Evolutionary conservation across 92 coral and sea anemone species (phyloP), one percentile per base, ranked within the genome.

Genomic region (Blastomussa wellsi): DNA sequence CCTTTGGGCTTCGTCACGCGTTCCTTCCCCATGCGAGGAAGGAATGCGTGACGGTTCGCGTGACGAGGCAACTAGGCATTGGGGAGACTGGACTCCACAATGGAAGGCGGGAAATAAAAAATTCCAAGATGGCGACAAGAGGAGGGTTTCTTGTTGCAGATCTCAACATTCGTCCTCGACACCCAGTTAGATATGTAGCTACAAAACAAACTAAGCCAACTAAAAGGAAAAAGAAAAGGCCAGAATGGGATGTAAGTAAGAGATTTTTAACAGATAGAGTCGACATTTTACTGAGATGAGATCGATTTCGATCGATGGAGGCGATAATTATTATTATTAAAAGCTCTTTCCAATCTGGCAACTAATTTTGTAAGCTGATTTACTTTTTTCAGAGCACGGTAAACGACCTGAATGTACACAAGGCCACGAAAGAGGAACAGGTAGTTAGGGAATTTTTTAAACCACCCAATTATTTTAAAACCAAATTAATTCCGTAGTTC

Each of bases 221-320:
- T 1, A 93, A 62, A 74, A 89, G 91, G 49, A 96, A 83, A 84
- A 94, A 96, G 85, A 96, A 94, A 86, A 89, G 90, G 72, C 98
- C 98, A 38, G 98, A 94, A 55, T 96, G 98, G 98, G 98, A 96
- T 72, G 98, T 96, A 75, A 92, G 98, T 87, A 66, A 22, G 32
- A 1, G 35, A 47, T 9, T 6, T 5, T 32, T 33, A 33, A 7
- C 67, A n/a, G 7, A 0, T 20, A 7, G 5, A 12, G 0, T 75
- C 57, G 38, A 24, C 55, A 8, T 9, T 75, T 39, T 10, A 2
- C 11, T 37, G 37, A 28, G 5, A 7, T 4, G 75, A 19, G 39
- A 12, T 17, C 74, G 20, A 35, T 4, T 17, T 15, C 9, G 0
- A 10, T 29, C 31, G 24, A n/a, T 22, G 26, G n/a, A 8, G 62